A percentile compares a stretch with the other conserved stretches of the same genome.
These are phyloP conservation scores for Stichodactyla mertensii DNA, from an alignment of 64 coral and sea anemone genomes.

Conservation along the genomic window DNA sequence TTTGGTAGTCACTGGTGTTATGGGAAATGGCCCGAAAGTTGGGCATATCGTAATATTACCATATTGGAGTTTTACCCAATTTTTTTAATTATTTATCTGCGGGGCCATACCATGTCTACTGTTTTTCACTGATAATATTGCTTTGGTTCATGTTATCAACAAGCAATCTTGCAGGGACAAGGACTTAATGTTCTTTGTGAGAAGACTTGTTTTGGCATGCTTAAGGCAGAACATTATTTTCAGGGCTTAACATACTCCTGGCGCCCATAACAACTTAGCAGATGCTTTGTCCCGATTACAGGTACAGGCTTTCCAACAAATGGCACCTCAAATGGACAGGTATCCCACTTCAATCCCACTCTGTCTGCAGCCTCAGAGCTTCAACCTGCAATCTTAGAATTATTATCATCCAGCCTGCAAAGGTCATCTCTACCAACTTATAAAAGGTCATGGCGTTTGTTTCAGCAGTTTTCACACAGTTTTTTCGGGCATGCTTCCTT, in stretches of 20 bases:
- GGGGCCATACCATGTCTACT: constrained; percentile 11
- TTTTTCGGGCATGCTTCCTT: neutral
- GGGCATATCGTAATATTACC: neutral
- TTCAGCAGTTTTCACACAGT: neutral
- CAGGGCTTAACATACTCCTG: constrained; percentile 21
- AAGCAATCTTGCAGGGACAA: constrained; percentile 22
- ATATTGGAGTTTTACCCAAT: constrained; percentile 45
- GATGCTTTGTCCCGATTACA: constrained; percentile 34
- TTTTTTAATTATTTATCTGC: constrained; percentile 9
- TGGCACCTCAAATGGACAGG: constrained; percentile 36
- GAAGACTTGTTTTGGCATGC: constrained; percentile 12
- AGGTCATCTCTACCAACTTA: constrained; percentile 19
- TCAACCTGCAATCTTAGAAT: neutral
- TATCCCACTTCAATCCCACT: constrained; percentile 28
- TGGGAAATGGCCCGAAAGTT: too few relatives aligned
- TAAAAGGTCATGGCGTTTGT: constrained; percentile 13
- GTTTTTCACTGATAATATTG: constrained; percentile 36
- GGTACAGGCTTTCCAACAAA: constrained; percentile 27
- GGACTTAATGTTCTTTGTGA: constrained; percentile 13
- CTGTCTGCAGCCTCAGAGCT: constrained; percentile 9
- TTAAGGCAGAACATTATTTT: constrained; percentile 29
- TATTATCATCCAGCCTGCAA: constrained; percentile 20
- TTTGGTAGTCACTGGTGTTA: too few relatives aligned
- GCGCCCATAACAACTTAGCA: constrained; percentile 1
- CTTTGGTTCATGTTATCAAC: constrained; percentile 32